These are phyloP conservation scores for Anolis apletophallus DNA, from an alignment of 2,797 vertebrate genomes.

Conservation along the genomic window DNA sequence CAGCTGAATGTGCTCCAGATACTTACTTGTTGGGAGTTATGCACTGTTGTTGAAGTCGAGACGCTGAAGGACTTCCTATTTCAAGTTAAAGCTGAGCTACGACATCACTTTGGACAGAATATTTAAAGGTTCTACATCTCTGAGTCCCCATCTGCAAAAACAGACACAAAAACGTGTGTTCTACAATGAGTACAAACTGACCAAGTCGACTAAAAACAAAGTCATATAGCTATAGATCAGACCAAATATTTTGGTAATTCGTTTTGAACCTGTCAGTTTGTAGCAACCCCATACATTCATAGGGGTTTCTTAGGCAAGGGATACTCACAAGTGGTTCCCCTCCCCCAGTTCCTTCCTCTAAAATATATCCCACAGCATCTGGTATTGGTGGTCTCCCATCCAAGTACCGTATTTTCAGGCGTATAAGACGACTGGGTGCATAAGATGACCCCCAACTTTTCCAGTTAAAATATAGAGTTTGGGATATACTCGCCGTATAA, in stretches of 20 bases:
- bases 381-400: too few relatives aligned
- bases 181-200: neutral
- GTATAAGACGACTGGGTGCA: too few relatives aligned
- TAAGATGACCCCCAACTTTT: too few relatives aligned
- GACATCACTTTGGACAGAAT: neutral
- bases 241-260: neutral
- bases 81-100: neutral
- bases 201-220: neutral
- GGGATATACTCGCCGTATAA: too few relatives aligned
- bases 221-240: neutral
- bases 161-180: neutral
- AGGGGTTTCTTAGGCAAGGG: too few relatives aligned
- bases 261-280: too few relatives aligned
- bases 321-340: too few relatives aligned
- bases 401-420: too few relatives aligned
- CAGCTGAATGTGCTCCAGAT: neutral
- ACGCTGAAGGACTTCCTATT: neutral
- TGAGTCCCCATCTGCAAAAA: conserved; percentile 30
- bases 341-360: too few relatives aligned
- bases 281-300: too few relatives aligned
- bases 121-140: neutral
- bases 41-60: neutral
- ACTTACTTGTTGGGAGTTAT: conserved; percentile 7
- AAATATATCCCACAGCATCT: too few relatives aligned
- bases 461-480: too few relatives aligned